Conservation (phyloP, 1,140 invertebrate genomes). For the Hirudo medicinalis region DNA sequence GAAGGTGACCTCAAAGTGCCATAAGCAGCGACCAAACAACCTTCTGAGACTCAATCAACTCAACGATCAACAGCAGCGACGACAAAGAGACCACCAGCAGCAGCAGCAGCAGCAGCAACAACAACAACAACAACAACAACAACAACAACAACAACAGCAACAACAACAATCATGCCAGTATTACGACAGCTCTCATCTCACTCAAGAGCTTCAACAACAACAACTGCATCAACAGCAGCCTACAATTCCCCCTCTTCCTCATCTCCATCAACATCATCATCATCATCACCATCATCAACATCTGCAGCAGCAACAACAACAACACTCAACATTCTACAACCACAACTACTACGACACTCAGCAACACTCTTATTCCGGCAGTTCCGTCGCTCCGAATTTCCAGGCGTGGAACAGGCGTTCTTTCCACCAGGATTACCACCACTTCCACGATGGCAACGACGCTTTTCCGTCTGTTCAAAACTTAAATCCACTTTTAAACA, state of each 20-base stretch:
- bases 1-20: background rate
- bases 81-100: background rate
- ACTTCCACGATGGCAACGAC: too few species aligned
- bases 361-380: too few species aligned
- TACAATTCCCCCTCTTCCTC: background rate
- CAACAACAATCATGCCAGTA: conserved; percentile 4
- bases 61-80: background rate
- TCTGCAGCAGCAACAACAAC: too few species aligned
- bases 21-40: background rate
- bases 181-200: background rate
- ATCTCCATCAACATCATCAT: background rate
- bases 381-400: too few species aligned
- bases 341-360: too few species aligned
- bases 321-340: too few species aligned
- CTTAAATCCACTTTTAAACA: too few species aligned
- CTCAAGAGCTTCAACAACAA: conserved; percentile 11
- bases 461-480: too few species aligned
- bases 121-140: background rate
- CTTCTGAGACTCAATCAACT: background rate
- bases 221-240: background rate
- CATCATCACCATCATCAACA: background rate
- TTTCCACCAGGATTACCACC: too few species aligned
- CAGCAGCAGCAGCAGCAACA: conserved; percentile 6
- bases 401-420: too few species aligned
- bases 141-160: conserved; percentile 9